Evolutionary conservation across 2,888 invertebrate species (phyloP).

Genomic region (Tetramorium bicarinatum): DNA sequence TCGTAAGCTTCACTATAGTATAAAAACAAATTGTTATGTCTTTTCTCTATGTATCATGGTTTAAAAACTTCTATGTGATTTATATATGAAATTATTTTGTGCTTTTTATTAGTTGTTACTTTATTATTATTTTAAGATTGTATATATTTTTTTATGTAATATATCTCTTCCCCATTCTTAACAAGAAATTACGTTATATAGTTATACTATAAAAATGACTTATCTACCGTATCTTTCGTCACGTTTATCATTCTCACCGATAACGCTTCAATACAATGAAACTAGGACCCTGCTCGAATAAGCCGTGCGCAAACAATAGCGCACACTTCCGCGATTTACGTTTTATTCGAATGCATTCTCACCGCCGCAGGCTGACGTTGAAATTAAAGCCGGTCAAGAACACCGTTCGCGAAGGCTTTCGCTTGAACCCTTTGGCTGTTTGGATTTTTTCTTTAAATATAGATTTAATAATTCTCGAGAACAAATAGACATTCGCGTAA

Average conservation of each 20-base stretch:
- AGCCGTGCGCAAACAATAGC: constrained; percentile 44
- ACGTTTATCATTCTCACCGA: constrained; percentile 59
- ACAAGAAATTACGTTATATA: background rate
- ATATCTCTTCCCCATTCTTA: background rate
- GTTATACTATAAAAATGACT: background rate
- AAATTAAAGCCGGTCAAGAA: constrained; percentile 43
- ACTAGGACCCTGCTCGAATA: constrained; percentile 25
- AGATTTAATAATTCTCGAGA: constrained; percentile 36
- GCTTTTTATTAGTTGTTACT: background rate
- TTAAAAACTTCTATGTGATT: background rate
- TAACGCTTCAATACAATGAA: constrained; percentile 24
- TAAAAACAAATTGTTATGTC: background rate
- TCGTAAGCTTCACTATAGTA: background rate
- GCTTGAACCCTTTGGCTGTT: constrained; percentile 10
- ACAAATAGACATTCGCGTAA: constrained; percentile 29
- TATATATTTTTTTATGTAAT: background rate
- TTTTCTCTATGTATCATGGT: background rate
- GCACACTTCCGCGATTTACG: constrained; percentile 35
- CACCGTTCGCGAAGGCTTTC: constrained; percentile 22
- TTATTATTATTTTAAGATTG: background rate
- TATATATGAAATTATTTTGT: background rate
- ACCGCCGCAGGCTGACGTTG: constrained; percentile 30
- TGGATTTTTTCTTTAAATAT: background rate
- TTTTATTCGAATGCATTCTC: constrained; percentile 39
- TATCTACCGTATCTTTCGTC: constrained; percentile 35